A percentile compares a stretch with the other conserved stretches of the same genome.
Conservation (phyloP, 2,113 vertebrate genomes). For the Crypturellus undulatus region DNA sequence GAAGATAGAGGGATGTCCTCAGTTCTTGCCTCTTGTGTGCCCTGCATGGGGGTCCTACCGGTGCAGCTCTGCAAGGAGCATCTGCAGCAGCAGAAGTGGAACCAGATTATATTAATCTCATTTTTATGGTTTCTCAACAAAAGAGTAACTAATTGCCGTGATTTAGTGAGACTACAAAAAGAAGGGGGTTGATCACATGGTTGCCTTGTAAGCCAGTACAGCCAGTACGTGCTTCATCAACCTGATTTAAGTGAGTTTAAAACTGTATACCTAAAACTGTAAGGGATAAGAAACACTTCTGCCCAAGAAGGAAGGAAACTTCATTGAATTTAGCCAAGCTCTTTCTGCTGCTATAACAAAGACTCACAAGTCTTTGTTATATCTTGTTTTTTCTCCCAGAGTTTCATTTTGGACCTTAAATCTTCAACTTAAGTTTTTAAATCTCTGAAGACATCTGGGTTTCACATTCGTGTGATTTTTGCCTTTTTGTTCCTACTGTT, state of each 20-base stretch:
- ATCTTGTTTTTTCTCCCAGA: background rate
- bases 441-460: background rate
- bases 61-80: background rate
- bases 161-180: background rate
- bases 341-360: background rate
- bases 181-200: background rate
- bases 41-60: background rate
- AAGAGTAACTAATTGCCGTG: background rate
- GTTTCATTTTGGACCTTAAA: background rate
- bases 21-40: background rate
- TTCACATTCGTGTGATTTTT: background rate
- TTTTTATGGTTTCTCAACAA: background rate
- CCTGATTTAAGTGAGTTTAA: background rate
- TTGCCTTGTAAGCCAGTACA: background rate
- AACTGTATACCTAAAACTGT: background rate
- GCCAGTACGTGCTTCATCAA: background rate
- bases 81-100: background rate
- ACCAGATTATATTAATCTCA: conserved; percentile 24
- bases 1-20: background rate
- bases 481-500: background rate
- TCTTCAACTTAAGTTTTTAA: background rate
- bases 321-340: background rate
- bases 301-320: background rate
- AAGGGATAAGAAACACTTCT: background rate
- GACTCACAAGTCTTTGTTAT: background rate